phyloP scores from a whole-genome alignment of 2,797 vertebrate genomes.

The Gobionotothen gibberifrons region DNA sequence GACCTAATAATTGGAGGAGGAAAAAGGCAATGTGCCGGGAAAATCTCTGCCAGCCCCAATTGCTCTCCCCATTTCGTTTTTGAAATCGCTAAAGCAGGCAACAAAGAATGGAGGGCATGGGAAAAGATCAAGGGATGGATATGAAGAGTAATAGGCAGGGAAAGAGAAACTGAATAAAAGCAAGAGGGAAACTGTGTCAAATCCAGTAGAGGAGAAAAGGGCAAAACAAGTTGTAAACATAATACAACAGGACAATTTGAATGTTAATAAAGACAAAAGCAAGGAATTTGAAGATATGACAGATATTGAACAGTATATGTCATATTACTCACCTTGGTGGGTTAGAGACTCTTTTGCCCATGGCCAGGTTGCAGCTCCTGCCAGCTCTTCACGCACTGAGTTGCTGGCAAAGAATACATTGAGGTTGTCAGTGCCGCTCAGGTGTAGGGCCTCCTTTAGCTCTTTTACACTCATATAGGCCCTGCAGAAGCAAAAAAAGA shows the following conservation, averaged over 20 bases:
- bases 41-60: slow-evolving; percentile 60
- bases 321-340: slow-evolving; percentile 87
- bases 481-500: slow-evolving; percentile 72
- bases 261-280: not conserved
- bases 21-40: slow-evolving; percentile 65
- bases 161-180: not conserved
- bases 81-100: slow-evolving; percentile 32
- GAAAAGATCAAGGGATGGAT: slow-evolving; percentile 19
- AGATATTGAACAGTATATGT: not conserved
- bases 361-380: slow-evolving; percentile 96
- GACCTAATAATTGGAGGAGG: slow-evolving; percentile 65
- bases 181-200: not conserved
- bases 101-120: slow-evolving; percentile 31
- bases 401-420: slow-evolving; percentile 96
- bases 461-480: slow-evolving; percentile 97
- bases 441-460: slow-evolving; percentile 90
- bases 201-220: not conserved
- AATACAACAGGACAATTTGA: not conserved
- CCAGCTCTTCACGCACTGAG: slow-evolving; percentile 92
- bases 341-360: slow-evolving; percentile 97
- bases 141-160: not conserved
- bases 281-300: not conserved
- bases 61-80: slow-evolving; percentile 59
- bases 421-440: slow-evolving; percentile 91
- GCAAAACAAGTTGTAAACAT: not conserved